Evolutionary conservation across 2,888 invertebrate genomes (phyloP).

Genomic region (Hydrotaea diabolus): DNA sequence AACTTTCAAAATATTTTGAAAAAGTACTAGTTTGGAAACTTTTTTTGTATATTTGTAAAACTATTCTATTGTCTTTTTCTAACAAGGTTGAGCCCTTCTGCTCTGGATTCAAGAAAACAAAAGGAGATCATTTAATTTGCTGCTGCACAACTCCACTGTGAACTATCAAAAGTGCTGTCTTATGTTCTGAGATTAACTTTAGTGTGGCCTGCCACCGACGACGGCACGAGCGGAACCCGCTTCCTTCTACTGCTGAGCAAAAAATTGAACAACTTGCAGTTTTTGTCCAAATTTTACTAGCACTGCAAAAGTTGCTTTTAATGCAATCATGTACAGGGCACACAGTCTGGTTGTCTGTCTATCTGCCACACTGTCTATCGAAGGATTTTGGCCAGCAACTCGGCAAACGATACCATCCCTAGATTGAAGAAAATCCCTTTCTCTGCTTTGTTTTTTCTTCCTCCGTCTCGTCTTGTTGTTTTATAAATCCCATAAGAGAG

Average conservation of each 20-base stretch:
- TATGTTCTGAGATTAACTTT: conserved; percentile 14
- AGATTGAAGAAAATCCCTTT: background rate
- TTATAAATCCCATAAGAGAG: background rate
- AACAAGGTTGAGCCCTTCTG: too few relatives aligned
- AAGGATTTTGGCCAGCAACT: conserved; percentile 23
- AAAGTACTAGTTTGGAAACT: too few relatives aligned
- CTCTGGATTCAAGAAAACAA: too few relatives aligned
- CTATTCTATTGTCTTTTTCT: too few relatives aligned
- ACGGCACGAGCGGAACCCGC: background rate
- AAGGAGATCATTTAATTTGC: background rate
- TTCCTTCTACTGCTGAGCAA: background rate
- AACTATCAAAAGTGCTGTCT: background rate
- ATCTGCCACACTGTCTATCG: conserved; percentile 13
- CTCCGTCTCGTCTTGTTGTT: too few relatives aligned
- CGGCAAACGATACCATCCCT: background rate
- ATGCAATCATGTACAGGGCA: conserved; percentile 51
- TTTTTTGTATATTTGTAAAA: too few relatives aligned
- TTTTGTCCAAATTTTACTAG: conserved; percentile 3
- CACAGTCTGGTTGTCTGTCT: conserved; percentile 23
- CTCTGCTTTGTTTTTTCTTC: background rate
- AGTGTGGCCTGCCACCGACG: background rate
- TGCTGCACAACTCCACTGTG: background rate
- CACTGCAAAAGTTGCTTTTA: conserved; percentile 34
- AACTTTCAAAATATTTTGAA: too few relatives aligned
- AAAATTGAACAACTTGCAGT: conserved; percentile 22